A percentile compares a stretch with the other conserved stretches of the same genome.
Conservation (phyloP, 2,113 vertebrate species). For the pig (Sus scrofa) region T2T-Sscrofa CM000817.6:94495001-94495500, state of each 20-base stretch:
- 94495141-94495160: too few species aligned
- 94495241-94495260: constrained; percentile 46
- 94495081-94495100: too few species aligned
- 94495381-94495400: neutral
- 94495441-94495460: constrained; percentile 68
- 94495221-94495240: constrained; percentile 30
- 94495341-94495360: neutral
- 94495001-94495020: neutral
- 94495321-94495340: constrained; percentile 60
- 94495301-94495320: neutral
- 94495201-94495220: neutral
- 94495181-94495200: too few species aligned
- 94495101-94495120: too few species aligned
- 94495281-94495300: constrained; percentile 43
- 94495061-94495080: too few species aligned
- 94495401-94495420: constrained; percentile 81
- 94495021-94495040: too few species aligned
- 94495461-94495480: constrained; percentile 74
- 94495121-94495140: too few species aligned
- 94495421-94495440: constrained; percentile 67
- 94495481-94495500: constrained; percentile 67
- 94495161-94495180: too few species aligned
- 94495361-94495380: neutral
- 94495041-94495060: too few species aligned
- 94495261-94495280: neutral